Evolutionary conservation across 2,888 invertebrate species (phyloP).

Genomic region (Tineola bisselliella): DNA sequence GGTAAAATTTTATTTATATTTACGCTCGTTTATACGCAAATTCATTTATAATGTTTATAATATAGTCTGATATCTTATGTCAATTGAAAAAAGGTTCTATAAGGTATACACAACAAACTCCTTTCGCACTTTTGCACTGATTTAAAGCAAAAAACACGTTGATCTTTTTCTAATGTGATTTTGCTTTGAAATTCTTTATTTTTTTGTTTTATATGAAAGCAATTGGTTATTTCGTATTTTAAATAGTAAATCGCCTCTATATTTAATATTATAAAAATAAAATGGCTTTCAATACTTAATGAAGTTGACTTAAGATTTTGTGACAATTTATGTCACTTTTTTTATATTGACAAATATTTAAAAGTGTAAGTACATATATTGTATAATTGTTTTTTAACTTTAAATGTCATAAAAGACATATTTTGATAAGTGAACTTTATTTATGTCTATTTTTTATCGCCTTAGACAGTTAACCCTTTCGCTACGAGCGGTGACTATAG

Average conservation of each 20-base stretch:
- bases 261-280: not conserved
- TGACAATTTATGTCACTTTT: not conserved
- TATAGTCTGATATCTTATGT: slow-evolving; percentile 8
- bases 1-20: not conserved
- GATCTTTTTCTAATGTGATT: too few species aligned
- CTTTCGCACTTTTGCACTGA: not conserved
- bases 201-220: too few species aligned
- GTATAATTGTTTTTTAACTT: not conserved
- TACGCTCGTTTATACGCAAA: not conserved
- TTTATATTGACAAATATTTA: not conserved
- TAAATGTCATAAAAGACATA: not conserved
- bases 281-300: not conserved
- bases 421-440: not conserved
- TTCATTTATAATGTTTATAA: not conserved
- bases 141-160: too few species aligned
- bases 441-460: not conserved
- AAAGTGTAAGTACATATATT: not conserved
- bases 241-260: too few species aligned
- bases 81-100: not conserved
- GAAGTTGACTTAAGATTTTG: not conserved
- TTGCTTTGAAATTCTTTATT: too few species aligned
- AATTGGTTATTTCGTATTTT: too few species aligned
- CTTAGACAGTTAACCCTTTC: too few species aligned
- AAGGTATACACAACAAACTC: not conserved
- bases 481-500: too few species aligned